phyloP scores from a whole-genome alignment of 2,113 vertebrate genomes.

The Saguinus midas region DNA sequence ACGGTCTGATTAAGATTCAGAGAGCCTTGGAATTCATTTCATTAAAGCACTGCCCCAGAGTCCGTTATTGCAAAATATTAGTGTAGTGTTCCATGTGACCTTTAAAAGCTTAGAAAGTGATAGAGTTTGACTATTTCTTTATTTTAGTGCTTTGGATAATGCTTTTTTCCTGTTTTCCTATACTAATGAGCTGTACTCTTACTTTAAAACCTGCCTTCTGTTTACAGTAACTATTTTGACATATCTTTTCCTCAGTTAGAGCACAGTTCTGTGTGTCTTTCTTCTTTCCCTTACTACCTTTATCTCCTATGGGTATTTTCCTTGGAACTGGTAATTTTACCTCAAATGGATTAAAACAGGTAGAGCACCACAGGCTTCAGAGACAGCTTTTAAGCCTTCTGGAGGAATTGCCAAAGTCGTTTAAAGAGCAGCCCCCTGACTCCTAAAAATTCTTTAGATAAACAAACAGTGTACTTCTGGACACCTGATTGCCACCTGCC shows the following conservation, averaged over 20 bases:
- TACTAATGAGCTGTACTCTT: not conserved
- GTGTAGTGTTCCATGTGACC: not conserved
- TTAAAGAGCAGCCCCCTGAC: not conserved
- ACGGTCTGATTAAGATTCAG: constrained; percentile 45
- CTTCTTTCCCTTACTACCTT: constrained; percentile 50
- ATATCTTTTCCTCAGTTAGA: constrained; percentile 7
- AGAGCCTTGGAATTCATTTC: constrained; percentile 60
- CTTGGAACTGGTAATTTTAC: not conserved
- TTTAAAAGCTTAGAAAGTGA: not conserved
- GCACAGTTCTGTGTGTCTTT: not conserved
- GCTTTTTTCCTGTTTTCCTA: not conserved
- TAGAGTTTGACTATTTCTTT: not conserved
- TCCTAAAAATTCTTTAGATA: constrained; percentile 24
- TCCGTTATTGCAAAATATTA: constrained; percentile 62
- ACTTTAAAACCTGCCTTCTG: not conserved
- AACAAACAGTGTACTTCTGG: not conserved
- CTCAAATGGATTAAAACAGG: not conserved
- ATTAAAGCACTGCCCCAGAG: not conserved
- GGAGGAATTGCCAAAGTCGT: constrained; percentile 6
- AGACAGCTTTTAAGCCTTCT: not conserved
- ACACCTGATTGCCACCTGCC: constrained; percentile 45
- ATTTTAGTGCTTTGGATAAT: not conserved
- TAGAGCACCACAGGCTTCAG: not conserved
- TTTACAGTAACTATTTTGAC: constrained; percentile 41
- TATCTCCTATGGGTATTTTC: constrained; percentile 37